Conservation (phyloP, 2,113 vertebrate species). For the Chiloscyllium plagiosum region DNA sequence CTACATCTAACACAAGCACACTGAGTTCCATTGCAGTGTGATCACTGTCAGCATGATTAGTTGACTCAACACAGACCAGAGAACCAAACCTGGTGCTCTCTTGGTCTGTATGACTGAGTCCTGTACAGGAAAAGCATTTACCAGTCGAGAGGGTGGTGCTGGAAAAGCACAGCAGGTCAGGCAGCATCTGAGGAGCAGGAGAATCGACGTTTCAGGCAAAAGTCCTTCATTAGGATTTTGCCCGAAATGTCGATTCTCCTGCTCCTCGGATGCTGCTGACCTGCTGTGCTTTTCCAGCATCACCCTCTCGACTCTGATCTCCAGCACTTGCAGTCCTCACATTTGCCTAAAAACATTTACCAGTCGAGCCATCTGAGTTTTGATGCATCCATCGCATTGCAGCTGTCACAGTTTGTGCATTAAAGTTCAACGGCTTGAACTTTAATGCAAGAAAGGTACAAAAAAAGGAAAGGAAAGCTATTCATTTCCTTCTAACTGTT, state of each 20-base stretch:
- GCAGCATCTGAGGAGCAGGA: too few species aligned
- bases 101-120: background rate
- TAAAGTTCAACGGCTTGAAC: background rate
- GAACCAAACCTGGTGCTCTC: background rate
- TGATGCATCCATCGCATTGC: background rate
- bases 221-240: too few species aligned
- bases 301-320: too few species aligned
- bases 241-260: too few species aligned
- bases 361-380: background rate
- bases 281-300: too few species aligned
- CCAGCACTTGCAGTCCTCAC: too few species aligned
- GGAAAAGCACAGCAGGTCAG: too few species aligned
- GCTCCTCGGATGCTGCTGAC: too few species aligned
- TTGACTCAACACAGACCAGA: background rate
- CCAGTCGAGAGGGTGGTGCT: background rate
- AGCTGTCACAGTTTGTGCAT: background rate
- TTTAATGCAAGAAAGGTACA: background rate
- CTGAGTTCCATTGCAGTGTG: background rate
- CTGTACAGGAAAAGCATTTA: background rate
- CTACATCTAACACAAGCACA: too few species aligned
- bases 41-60: background rate
- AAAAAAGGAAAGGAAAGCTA: background rate
- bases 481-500: background rate
- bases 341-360: background rate
- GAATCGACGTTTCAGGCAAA: too few species aligned